phyloP scores from a whole-genome alignment of 2,888 invertebrate species.

The Ornithoptera alexandrae region DNA sequence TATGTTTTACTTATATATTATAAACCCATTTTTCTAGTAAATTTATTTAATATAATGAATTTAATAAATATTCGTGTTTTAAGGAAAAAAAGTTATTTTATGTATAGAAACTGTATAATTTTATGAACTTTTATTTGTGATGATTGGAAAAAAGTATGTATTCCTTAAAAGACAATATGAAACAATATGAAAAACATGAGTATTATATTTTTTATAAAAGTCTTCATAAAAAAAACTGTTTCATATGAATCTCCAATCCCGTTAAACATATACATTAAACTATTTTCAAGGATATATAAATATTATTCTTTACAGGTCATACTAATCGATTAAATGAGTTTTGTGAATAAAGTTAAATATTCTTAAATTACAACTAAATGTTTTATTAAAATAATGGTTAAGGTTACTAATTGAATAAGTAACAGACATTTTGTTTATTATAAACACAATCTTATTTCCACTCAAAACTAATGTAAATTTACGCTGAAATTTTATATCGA shows the following conservation, averaged over 20 bases:
- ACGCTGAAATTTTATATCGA: not conserved
- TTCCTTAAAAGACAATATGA: no score
- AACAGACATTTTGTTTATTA: not conserved
- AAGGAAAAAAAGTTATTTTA: no score
- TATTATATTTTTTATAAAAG: not conserved
- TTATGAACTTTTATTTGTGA: not conserved
- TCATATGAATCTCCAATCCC: not conserved
- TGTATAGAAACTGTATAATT: not conserved
- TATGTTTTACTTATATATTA: not conserved
- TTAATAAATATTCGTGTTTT: no score
- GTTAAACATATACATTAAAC: not conserved
- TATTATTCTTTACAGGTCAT: not conserved
- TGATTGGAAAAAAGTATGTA: not conserved
- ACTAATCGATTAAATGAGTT: no score
- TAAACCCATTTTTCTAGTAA: not conserved
- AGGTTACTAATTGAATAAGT: not conserved
- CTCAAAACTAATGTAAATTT: not conserved
- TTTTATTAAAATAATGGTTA: not conserved
- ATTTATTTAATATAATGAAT: no score
- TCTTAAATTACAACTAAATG: not conserved
- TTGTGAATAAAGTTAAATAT: not conserved
- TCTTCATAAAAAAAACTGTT: not conserved
- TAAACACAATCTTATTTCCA: no score
- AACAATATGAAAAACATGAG: not conserved
- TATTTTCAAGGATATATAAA: not conserved